Percentiles rank a stretch among this genome's conserved stretches.
phyloP scores from a whole-genome alignment of 1,140 invertebrate genomes.

The Trachymyrmex cornetzi region DNA sequence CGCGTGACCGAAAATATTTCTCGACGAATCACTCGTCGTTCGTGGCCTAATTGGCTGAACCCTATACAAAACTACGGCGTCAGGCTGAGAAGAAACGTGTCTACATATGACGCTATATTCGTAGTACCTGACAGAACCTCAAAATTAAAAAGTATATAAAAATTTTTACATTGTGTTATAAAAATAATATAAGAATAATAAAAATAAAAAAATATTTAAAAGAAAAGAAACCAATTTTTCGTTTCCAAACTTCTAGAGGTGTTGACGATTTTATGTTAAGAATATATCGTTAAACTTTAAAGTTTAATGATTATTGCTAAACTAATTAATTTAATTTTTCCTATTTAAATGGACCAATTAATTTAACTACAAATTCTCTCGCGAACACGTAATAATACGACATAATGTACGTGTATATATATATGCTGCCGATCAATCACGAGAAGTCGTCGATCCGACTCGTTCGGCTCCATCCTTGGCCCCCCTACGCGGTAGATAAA shows the following conservation, averaged over 20 bases:
- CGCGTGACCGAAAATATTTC: constrained; percentile 71
- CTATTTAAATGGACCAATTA: background rate
- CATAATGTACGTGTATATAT: background rate
- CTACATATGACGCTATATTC: constrained; percentile 22
- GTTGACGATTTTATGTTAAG: too few species aligned
- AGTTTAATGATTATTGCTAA: background rate
- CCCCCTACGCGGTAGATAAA: constrained; percentile 71
- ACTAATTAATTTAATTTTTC: background rate
- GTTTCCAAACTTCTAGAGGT: background rate
- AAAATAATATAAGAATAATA: background rate
- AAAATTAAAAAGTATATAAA: background rate
- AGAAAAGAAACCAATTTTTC: too few species aligned
- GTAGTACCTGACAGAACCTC: background rate
- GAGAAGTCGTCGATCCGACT: constrained; percentile 71
- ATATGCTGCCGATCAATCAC: constrained; percentile 74
- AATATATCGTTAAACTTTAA: background rate
- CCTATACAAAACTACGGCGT: constrained; percentile 42
- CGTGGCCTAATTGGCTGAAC: constrained; percentile 72
- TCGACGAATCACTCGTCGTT: constrained; percentile 75
- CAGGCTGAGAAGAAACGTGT: constrained; percentile 19
- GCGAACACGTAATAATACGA: background rate
- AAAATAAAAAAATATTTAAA: background rate
- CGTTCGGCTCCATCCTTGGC: constrained; percentile 52
- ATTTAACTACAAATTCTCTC: background rate
- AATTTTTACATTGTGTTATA: background rate